A percentile compares a stretch with the other conserved stretches of the same genome.
These are phyloP conservation scores for Eurytoma adleriae DNA, from an alignment of 2,888 invertebrate species.

Conservation along the genomic window DNA sequence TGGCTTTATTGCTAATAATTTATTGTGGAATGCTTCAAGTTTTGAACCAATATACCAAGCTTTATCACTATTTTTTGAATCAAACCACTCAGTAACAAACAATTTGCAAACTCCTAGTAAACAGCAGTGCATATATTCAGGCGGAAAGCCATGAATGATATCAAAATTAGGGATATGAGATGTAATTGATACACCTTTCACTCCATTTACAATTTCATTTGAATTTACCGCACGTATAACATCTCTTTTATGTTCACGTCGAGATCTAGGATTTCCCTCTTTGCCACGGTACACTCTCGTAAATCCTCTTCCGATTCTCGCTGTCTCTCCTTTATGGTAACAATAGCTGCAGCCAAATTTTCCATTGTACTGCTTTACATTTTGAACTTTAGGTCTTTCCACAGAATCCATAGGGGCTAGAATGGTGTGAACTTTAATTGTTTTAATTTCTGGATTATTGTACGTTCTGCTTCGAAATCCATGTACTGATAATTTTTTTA, in stretches of 20 bases:
- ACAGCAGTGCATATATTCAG: slow-evolving; percentile 37
- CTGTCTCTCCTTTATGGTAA: background rate
- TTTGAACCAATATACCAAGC: slow-evolving; percentile 30
- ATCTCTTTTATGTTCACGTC: background rate
- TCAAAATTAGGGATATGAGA: slow-evolving; percentile 4
- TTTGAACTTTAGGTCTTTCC: background rate
- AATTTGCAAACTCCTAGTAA: slow-evolving; percentile 12
- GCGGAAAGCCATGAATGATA: slow-evolving; percentile 16
- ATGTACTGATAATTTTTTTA: slow-evolving; percentile 23
- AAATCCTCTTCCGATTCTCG: background rate
- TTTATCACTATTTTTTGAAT: slow-evolving; percentile 7
- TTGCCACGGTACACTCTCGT: background rate
- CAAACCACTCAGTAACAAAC: slow-evolving; percentile 9
- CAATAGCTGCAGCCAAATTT: background rate
- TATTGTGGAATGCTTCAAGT: slow-evolving; percentile 25
- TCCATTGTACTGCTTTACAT: slow-evolving; percentile 6
- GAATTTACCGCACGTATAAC: background rate
- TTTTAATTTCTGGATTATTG: background rate
- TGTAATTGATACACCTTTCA: slow-evolving; percentile 30
- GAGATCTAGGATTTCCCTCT: background rate
- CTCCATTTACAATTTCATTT: slow-evolving; percentile 28
- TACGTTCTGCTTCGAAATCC: slow-evolving; percentile 28
- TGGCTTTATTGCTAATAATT: slow-evolving; percentile 27
- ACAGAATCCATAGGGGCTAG: slow-evolving; percentile 4
- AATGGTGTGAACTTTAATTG: background rate